These are phyloP conservation scores for Oncorhynchus gorbuscha DNA, from an alignment of 2,113 vertebrate species.

Conservation along the genomic window DNA sequence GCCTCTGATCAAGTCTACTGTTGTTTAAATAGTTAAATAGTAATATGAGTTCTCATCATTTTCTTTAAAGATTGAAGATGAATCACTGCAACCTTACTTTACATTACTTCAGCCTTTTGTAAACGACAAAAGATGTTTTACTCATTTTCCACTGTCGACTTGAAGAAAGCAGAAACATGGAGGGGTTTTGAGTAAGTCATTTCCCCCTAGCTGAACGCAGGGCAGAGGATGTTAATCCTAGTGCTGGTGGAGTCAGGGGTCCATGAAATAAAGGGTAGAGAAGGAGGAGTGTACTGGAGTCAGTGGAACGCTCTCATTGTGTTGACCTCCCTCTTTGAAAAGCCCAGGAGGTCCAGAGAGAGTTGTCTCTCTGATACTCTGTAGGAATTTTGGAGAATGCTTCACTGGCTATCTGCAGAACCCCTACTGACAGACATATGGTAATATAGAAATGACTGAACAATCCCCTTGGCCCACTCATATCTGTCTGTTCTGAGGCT, in stretches of 20 bases:
- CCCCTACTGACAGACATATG: slow-evolving; percentile 21
- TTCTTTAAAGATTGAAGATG: too few relatives aligned
- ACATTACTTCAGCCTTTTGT: too few relatives aligned
- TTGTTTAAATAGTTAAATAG: too few relatives aligned
- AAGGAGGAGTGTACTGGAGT: slow-evolving; percentile 36
- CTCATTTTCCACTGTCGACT: too few relatives aligned
- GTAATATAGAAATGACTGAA: slow-evolving; percentile 13
- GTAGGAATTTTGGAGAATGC: too few relatives aligned
- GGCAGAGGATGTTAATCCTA: too few relatives aligned
- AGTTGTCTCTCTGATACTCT: background rate
- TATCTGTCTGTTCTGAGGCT: background rate
- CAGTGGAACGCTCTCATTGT: slow-evolving; percentile 26
- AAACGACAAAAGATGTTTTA: too few relatives aligned
- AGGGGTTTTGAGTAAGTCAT: too few relatives aligned
- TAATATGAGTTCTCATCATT: too few relatives aligned
- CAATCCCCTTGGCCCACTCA: background rate
- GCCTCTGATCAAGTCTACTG: background rate
- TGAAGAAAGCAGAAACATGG: background rate
- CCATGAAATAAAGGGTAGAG: slow-evolving; percentile 52
- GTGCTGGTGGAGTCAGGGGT: too few relatives aligned
- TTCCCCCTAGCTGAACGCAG: too few relatives aligned
- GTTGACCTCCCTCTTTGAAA: slow-evolving; percentile 18
- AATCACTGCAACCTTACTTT: too few relatives aligned
- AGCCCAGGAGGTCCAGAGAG: slow-evolving; percentile 13
- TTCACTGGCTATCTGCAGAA: slow-evolving; percentile 14